phyloP scores from a whole-genome alignment of 1,140 invertebrate species.

The Cylas formicarius region DNA sequence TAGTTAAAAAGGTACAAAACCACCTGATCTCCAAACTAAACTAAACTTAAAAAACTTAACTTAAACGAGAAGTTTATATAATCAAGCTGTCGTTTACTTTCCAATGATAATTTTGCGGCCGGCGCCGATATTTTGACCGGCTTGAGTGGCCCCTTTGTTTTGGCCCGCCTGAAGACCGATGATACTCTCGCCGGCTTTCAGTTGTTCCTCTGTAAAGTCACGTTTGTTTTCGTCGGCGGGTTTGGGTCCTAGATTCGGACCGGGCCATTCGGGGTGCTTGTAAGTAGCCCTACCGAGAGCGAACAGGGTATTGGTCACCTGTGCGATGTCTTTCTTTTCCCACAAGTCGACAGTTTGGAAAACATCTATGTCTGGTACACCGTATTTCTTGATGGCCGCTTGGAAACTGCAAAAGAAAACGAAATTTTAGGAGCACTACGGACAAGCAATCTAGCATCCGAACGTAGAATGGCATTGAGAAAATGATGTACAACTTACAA shows the following conservation, averaged over 20 bases:
- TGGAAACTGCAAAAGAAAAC: slow-evolving; percentile 70
- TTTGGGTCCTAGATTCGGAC: slow-evolving; percentile 82
- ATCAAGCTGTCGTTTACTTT: slow-evolving; percentile 62
- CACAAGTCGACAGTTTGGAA: slow-evolving; percentile 96
- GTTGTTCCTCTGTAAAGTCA: slow-evolving; percentile 85
- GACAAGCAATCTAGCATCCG: no score
- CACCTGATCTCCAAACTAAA: no score
- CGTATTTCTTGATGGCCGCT: slow-evolving; percentile 77
- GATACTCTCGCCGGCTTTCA: slow-evolving; percentile 81
- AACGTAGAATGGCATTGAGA: no score
- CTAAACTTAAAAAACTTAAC: no score
- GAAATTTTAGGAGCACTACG: no score
- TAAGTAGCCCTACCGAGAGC: slow-evolving; percentile 88
- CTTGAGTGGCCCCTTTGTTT: slow-evolving; percentile 91
- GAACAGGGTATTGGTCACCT: slow-evolving; percentile 89
- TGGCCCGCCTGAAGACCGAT: slow-evolving; percentile 94
- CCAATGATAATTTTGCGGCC: slow-evolving; percentile 80
- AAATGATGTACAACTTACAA: no score
- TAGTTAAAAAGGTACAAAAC: no score
- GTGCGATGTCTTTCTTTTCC: slow-evolving; percentile 89
- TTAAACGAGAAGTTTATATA: no score
- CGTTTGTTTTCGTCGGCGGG: slow-evolving; percentile 87
- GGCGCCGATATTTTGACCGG: slow-evolving; percentile 89
- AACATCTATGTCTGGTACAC: slow-evolving; percentile 85
- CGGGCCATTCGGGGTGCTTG: slow-evolving; percentile 82